A percentile compares a stretch with the other conserved stretches of the same genome.
These are phyloP conservation scores for Byasa hedistus DNA, from an alignment of 2,888 invertebrate genomes.

Conservation along the genomic window DNA sequence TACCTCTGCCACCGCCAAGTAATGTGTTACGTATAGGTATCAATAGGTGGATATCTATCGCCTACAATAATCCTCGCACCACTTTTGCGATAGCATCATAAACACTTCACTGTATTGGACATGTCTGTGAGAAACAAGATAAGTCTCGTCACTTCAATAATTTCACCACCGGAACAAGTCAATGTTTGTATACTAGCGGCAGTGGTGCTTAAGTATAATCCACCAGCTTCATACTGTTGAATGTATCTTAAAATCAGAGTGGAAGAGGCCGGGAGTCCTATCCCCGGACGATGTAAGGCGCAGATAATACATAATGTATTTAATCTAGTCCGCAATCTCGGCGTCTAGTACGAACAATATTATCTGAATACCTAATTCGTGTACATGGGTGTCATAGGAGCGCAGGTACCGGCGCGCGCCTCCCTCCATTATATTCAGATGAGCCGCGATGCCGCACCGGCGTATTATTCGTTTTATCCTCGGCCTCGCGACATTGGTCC, in stretches of 20 bases:
- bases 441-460: conserved; percentile 51
- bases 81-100: no score
- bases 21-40: no score
- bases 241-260: background rate
- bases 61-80: no score
- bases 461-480: conserved; percentile 40
- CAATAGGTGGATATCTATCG: no score
- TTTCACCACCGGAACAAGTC: no score
- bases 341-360: conserved; percentile 22
- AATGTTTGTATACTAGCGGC: no score
- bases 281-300: conserved; percentile 3
- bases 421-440: conserved; percentile 75
- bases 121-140: no score
- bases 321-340: conserved; percentile 25
- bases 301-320: conserved; percentile 11
- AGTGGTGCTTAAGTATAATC: no score
- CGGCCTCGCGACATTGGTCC: conserved; percentile 24
- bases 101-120: no score
- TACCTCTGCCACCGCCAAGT: no score
- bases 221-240: background rate
- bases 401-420: conserved; percentile 55
- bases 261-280: background rate
- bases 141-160: no score
- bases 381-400: conserved; percentile 37
- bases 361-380: conserved; percentile 27